Conservation (phyloP, 1,140 invertebrate species). For the Calycopis cecrops region DNA sequence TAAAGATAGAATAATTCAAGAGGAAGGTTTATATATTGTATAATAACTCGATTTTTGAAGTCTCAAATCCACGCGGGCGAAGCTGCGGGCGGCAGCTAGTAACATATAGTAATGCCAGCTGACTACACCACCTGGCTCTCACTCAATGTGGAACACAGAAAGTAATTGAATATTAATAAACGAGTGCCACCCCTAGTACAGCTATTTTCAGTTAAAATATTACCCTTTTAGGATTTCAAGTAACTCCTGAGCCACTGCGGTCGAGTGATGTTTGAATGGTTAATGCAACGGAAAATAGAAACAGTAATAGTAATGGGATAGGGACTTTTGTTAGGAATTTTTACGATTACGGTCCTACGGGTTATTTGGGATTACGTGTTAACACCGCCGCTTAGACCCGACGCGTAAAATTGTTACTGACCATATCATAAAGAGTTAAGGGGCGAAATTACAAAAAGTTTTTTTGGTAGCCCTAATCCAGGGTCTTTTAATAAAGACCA, state of each 20-base stretch:
- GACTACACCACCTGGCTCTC: too few species aligned
- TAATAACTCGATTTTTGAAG: too few species aligned
- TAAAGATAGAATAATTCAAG: too few species aligned
- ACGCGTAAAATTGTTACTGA: constrained; percentile 1
- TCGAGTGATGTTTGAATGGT: constrained; percentile 32
- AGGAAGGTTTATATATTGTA: too few species aligned
- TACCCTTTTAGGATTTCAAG: constrained; percentile 58
- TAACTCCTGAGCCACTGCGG: constrained; percentile 34
- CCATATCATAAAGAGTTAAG: neutral
- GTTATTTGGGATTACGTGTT: constrained; percentile 8
- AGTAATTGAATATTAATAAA: too few species aligned
- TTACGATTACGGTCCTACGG: constrained; percentile 2
- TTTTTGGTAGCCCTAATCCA: too few species aligned
- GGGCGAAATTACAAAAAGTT: too few species aligned
- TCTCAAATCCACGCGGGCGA: too few species aligned
- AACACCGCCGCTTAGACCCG: neutral
- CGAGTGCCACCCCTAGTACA: constrained; percentile 1
- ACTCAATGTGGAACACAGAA: too few species aligned
- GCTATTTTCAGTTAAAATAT: constrained; percentile 59
- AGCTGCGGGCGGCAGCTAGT: too few species aligned
- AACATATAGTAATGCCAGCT: too few species aligned
- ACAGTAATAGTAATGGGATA: neutral
- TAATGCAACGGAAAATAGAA: constrained; percentile 26
- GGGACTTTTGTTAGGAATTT: constrained; percentile 9
- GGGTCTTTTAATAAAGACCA: too few species aligned